Percentiles rank a stretch among this genome's conserved stretches.
Evolutionary conservation across 2,888 invertebrate genomes (phyloP).

Genomic region (Oligia fasciuncula): DNA sequence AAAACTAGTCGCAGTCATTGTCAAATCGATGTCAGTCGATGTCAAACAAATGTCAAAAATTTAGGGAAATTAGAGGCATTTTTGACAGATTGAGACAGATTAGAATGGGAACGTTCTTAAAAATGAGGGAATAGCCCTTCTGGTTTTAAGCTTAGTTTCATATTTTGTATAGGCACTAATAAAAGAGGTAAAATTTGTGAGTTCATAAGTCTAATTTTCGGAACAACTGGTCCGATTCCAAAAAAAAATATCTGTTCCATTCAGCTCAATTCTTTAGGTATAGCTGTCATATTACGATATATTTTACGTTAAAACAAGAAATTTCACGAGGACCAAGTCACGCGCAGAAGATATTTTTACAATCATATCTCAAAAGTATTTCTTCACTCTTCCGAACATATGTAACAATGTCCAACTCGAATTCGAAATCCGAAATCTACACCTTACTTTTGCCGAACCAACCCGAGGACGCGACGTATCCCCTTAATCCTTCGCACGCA

Average conservation of each 20-base stretch:
- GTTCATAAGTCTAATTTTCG: no score
- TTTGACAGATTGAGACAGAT: no score
- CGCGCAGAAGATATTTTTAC: background rate
- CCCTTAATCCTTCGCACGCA: conserved; percentile 37
- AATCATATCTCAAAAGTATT: background rate
- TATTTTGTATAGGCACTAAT: background rate
- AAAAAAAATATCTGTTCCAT: background rate
- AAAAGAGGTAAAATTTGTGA: no score
- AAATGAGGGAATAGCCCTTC: no score
- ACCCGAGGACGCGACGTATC: background rate
- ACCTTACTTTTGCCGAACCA: background rate
- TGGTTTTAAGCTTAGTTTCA: background rate
- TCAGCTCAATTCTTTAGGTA: background rate
- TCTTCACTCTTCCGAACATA: background rate
- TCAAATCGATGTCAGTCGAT: no score
- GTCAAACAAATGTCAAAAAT: no score
- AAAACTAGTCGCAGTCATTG: no score
- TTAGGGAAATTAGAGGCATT: no score
- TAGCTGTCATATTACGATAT: background rate
- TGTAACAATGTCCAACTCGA: background rate
- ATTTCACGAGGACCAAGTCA: no score
- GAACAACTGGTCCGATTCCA: no score
- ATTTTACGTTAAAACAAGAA: background rate
- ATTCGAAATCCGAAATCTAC: conserved; percentile 3
- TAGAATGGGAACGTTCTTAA: no score